Evolutionary conservation across 2,888 invertebrate genomes (phyloP).

Genomic region (Pristionchus arcanus): DNA sequence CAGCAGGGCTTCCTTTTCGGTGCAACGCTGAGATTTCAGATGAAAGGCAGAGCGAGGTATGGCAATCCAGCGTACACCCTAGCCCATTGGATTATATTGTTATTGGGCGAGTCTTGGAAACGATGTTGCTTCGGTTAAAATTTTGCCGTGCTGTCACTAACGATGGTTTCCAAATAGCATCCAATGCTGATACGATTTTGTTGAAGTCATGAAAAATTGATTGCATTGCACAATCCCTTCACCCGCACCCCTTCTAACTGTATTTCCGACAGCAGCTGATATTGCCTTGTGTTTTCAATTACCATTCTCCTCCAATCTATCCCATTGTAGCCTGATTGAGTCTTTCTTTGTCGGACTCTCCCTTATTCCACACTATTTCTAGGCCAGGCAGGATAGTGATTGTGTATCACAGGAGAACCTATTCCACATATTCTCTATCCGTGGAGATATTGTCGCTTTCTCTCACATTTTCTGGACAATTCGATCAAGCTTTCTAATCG

Average conservation of each 20-base stretch:
- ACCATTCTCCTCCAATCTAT: neutral
- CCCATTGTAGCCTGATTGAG: neutral
- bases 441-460: neutral
- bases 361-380: neutral
- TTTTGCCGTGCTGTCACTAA: too few species aligned
- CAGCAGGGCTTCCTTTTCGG: neutral
- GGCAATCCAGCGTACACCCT: too few species aligned
- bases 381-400: neutral
- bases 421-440: neutral
- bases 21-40: neutral
- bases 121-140: too few species aligned
- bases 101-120: too few species aligned
- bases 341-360: neutral
- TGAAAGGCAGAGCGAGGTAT: too few species aligned
- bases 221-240: neutral
- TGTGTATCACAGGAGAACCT: neutral
- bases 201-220: too few species aligned
- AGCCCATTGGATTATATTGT: too few species aligned
- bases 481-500: neutral
- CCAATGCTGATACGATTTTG: too few species aligned
- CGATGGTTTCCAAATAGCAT: too few species aligned
- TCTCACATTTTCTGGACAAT: conserved; percentile 9
- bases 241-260: neutral
- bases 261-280: neutral
- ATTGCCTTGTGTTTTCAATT: conserved; percentile 4